These are phyloP conservation scores for Portunus trituberculatus DNA, from an alignment of 1,140 invertebrate genomes.

Conservation along the genomic window DNA sequence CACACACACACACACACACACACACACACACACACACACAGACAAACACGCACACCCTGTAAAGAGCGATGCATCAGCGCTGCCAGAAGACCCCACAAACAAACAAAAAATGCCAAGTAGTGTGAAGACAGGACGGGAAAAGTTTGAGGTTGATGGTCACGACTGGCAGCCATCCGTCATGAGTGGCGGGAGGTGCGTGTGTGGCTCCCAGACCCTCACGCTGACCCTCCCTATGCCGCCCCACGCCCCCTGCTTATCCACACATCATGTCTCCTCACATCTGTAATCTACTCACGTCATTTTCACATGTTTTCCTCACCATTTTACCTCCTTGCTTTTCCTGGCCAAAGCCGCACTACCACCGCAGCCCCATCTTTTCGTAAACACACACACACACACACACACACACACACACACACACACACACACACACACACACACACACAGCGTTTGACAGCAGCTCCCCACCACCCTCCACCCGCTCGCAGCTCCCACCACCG, in stretches of 20 bases:
- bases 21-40: no score
- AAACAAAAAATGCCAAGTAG: neutral
- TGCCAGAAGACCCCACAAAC: neutral
- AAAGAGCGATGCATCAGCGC: neutral
- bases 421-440: no score
- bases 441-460: neutral
- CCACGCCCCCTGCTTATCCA: neutral
- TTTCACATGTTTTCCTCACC: neutral
- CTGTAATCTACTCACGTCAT: conserved; percentile 16
- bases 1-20: neutral
- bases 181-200: conserved; percentile 31
- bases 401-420: no score
- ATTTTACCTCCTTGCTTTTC: neutral
- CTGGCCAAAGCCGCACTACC: neutral
- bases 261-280: neutral
- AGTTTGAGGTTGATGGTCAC: conserved; percentile 30
- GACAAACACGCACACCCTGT: neutral
- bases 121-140: conserved; percentile 16
- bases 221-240: neutral
- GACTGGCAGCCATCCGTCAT: conserved; percentile 48
- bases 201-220: neutral
- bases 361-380: neutral
- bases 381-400: no score
- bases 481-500: no score
- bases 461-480: neutral